A percentile compares a stretch with the other conserved stretches of the same genome.
Evolutionary conservation across 2,113 vertebrate species (phyloP).

Genomic region (Macquaria australasica): DNA sequence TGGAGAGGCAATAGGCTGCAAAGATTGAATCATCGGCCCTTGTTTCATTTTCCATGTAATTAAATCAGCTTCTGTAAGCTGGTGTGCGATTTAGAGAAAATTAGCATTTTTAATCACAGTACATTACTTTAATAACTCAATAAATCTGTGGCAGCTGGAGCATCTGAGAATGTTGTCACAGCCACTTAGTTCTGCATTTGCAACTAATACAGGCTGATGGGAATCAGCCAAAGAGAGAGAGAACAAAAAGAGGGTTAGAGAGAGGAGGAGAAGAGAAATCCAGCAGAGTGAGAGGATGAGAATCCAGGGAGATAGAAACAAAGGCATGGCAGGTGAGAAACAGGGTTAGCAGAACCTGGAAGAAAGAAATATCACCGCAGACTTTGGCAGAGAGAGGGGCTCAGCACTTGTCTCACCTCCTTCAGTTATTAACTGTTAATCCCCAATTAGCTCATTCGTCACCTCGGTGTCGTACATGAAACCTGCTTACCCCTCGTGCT

Average conservation of each 20-base stretch:
- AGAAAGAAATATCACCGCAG: constrained; percentile 34
- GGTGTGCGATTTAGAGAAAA: constrained; percentile 79
- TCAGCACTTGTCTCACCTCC: constrained; percentile 63
- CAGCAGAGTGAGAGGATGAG: constrained; percentile 38
- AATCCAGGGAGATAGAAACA: constrained; percentile 51
- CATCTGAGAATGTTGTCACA: constrained; percentile 79
- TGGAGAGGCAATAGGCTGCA: constrained; percentile 71
- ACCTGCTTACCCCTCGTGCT: constrained; percentile 56
- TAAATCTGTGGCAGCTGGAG: constrained; percentile 83
- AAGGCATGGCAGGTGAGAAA: constrained; percentile 63
- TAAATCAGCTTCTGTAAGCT: constrained; percentile 84
- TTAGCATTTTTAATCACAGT: constrained; percentile 87
- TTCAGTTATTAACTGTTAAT: constrained; percentile 76
- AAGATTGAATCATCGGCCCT: constrained; percentile 82
- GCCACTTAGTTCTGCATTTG: constrained; percentile 78
- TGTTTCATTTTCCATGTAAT: constrained; percentile 85
- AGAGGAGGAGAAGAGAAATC: constrained; percentile 33
- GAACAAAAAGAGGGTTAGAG: not conserved
- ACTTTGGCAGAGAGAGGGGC: constrained; percentile 53
- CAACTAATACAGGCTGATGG: constrained; percentile 76
- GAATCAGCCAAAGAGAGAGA: constrained; percentile 60
- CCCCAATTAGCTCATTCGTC: constrained; percentile 78
- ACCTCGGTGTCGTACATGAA: constrained; percentile 61
- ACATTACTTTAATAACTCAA: constrained; percentile 86
- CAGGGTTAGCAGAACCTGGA: constrained; percentile 36